Conservation (phyloP, 2,797 vertebrate species). For the Crenuchus spilurus region DNA sequence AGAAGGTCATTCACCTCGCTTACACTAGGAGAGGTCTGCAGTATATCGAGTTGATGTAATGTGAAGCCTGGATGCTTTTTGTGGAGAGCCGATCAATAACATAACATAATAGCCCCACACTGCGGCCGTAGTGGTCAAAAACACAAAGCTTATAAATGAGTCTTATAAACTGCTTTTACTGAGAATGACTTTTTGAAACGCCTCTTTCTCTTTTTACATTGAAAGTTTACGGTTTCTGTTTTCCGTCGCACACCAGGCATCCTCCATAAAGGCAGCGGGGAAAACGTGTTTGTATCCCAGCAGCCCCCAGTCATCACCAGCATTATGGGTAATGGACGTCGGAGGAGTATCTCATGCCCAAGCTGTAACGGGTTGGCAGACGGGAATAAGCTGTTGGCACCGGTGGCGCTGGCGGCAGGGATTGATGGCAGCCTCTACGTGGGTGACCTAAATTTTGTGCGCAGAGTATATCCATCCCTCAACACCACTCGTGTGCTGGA, state of each 20-base stretch:
- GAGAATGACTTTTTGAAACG: slow-evolving; percentile 33
- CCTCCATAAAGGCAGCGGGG: slow-evolving; percentile 96
- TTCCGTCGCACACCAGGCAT: slow-evolving; percentile 79
- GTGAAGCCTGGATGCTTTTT: slow-evolving; percentile 34
- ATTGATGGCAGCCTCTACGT: slow-evolving; percentile 96
- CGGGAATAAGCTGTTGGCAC: slow-evolving; percentile 96
- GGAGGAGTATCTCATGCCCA: slow-evolving; percentile 96
- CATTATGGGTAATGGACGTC: slow-evolving; percentile 95
- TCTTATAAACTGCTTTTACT: slow-evolving; percentile 42
- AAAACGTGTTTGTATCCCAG: slow-evolving; percentile 96
- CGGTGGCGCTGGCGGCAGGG: slow-evolving; percentile 93
- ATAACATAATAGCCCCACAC: slow-evolving; percentile 25
- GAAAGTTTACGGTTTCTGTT: slow-evolving; percentile 28
- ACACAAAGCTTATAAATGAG: slow-evolving; percentile 35
- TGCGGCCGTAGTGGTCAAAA: slow-evolving; percentile 25
- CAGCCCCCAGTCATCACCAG: slow-evolving; percentile 96
- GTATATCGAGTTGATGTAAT: slow-evolving; percentile 1
- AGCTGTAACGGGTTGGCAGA: slow-evolving; percentile 98
- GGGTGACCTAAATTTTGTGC: slow-evolving; percentile 97
- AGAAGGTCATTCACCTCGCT: slow-evolving; percentile 5
- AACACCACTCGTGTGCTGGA: slow-evolving; percentile 97
- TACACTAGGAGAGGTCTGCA: slow-evolving; percentile 1
- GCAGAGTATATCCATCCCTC: slow-evolving; percentile 93
- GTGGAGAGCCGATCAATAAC: slow-evolving; percentile 35
- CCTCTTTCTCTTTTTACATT: slow-evolving; percentile 19